Conservation (phyloP, 2,797 vertebrate species). For the Falco naumanni region DNA sequence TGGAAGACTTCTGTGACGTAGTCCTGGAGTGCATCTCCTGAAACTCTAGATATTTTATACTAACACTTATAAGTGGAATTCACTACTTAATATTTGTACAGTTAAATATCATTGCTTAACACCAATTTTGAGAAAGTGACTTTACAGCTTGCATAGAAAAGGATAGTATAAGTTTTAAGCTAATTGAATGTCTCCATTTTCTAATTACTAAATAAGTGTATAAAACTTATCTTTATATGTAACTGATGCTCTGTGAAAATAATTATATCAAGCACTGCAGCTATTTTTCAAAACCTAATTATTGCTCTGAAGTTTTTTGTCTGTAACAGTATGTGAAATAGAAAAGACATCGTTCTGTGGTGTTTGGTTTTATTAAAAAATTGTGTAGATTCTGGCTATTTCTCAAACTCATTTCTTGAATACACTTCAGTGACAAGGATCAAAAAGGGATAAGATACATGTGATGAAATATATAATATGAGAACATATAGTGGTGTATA, state of each 20-base stretch:
- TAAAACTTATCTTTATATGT: background rate
- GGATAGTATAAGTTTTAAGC: background rate
- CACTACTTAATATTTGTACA: background rate
- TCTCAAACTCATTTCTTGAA: background rate
- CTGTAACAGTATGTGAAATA: background rate
- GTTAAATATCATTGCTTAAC: background rate
- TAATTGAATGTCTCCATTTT: background rate
- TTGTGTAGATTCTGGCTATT: background rate
- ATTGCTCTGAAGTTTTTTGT: background rate
- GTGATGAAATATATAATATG: background rate
- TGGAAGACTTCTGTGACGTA: background rate
- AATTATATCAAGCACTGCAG: background rate
- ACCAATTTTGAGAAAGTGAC: background rate
- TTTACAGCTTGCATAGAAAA: background rate
- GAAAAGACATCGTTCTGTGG: background rate
- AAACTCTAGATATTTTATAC: background rate
- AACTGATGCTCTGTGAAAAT: background rate
- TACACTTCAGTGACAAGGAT: background rate
- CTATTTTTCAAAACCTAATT: background rate
- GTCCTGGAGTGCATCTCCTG: background rate
- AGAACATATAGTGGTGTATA: background rate
- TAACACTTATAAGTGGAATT: background rate
- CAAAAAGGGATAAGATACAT: background rate
- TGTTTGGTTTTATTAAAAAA: background rate
- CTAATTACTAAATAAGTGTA: background rate